Percentiles rank a stretch among this genome's conserved stretches.
Conservation (phyloP, 1,140 invertebrate genomes). For the Maniola jurtina region DNA sequence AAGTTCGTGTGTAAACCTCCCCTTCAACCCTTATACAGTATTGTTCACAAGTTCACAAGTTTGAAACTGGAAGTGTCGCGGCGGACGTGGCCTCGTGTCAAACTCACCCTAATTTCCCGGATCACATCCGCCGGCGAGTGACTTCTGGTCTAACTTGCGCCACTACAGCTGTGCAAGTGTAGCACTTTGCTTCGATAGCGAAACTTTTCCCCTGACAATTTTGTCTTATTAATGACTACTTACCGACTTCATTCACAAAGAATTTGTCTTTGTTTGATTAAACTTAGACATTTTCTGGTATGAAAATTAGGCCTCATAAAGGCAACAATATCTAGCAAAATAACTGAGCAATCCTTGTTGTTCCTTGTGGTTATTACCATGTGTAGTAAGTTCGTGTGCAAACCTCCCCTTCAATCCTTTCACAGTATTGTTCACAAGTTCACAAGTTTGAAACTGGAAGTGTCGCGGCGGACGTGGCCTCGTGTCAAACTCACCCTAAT, state of each 20-base stretch:
- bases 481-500: slow-evolving; percentile 35
- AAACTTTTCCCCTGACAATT: no score
- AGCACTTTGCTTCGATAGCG: no score
- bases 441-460: slow-evolving; percentile 8
- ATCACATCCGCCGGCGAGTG: slow-evolving; percentile 33
- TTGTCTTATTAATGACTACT: no score
- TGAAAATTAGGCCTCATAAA: no score
- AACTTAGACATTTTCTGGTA: no score
- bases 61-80: slow-evolving; percentile 17
- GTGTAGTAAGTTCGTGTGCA: not conserved
- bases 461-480: slow-evolving; percentile 18
- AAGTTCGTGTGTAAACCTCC: not conserved
- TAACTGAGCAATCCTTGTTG: no score
- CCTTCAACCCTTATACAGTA: slow-evolving; percentile 8
- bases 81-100: slow-evolving; percentile 20
- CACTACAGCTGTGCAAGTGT: not conserved
- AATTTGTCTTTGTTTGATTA: no score
- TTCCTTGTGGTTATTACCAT: no score
- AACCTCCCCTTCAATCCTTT: not conserved
- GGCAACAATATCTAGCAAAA: no score
- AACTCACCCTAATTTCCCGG: slow-evolving; percentile 36
- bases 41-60: slow-evolving; percentile 11
- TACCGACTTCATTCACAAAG: no score
- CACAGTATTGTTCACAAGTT: slow-evolving; percentile 14
- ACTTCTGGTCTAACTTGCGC: slow-evolving; percentile 31